A percentile compares a stretch with the other conserved stretches of the same genome.
Evolutionary conservation across 2,113 vertebrate genomes (phyloP).

Genomic region (Labeo rohita): DNA sequence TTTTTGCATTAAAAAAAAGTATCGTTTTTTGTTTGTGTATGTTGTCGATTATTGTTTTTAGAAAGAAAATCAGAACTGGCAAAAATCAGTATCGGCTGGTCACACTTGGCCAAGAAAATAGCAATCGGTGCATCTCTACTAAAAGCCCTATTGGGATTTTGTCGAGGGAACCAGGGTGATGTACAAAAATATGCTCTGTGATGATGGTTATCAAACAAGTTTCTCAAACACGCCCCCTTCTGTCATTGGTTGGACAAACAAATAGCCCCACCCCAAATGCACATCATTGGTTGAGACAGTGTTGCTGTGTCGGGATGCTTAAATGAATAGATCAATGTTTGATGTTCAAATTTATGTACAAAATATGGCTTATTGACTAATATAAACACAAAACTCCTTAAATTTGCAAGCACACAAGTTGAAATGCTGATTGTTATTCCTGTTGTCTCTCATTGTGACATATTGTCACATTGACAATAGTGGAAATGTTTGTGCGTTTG

Average conservation of each 20-base stretch:
- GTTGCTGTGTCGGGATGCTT: not conserved
- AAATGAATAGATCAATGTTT: not conserved
- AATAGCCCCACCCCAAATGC: not conserved
- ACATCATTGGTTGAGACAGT: not conserved
- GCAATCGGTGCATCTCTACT: too few relatives aligned
- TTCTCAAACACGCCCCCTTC: too few relatives aligned
- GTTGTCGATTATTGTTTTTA: too few relatives aligned
- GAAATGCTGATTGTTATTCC: not conserved
- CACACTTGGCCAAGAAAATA: too few relatives aligned
- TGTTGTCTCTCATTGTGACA: not conserved
- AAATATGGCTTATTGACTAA: not conserved
- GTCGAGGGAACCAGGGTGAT: not conserved
- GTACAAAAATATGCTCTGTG: not conserved
- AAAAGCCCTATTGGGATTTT: not conserved
- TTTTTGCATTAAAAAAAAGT: too few relatives aligned
- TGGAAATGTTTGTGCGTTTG: constrained; percentile 1
- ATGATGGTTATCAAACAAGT: not conserved
- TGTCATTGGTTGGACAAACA: not conserved
- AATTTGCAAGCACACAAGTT: not conserved
- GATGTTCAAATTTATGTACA: not conserved
- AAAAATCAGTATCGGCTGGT: too few relatives aligned
- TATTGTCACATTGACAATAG: not conserved
- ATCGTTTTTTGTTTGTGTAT: too few relatives aligned
- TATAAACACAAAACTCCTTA: not conserved
- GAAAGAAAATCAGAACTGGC: too few relatives aligned